Percentiles rank a stretch among this genome's conserved stretches.
Conservation (phyloP, 92 coral and sea anemone genomes). For the Porites lobata region DNA sequence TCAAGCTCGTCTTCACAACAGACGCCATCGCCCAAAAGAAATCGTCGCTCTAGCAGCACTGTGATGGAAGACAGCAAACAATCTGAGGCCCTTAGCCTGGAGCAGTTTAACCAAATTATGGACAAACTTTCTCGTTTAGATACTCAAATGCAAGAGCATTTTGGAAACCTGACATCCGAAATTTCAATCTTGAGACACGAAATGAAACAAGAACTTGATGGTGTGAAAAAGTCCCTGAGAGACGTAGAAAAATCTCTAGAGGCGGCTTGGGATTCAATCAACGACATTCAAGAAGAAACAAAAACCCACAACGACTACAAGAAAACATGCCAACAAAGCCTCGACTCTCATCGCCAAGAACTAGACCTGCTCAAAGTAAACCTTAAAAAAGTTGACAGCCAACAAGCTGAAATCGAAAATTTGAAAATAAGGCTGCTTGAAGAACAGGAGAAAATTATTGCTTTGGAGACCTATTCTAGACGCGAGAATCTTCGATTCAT, state of each 20-base stretch:
- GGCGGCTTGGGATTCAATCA: constrained; percentile 6
- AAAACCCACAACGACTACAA: constrained; percentile 23
- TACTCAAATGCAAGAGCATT: constrained; percentile 20
- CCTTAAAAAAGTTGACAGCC: background rate
- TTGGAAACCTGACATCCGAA: constrained; percentile 18
- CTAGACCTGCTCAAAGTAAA: background rate
- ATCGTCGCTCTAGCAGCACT: constrained; percentile 4
- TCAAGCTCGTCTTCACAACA: constrained; percentile 27
- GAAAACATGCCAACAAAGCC: constrained; percentile 17
- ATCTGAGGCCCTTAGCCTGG: constrained; percentile 13
- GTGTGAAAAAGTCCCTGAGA: background rate
- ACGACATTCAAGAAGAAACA: constrained; percentile 13
- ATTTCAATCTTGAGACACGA: background rate
- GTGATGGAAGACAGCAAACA: constrained; percentile 13
- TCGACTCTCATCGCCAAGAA: constrained; percentile 5
- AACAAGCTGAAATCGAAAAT: constrained; percentile 3
- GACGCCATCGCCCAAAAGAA: constrained; percentile 11
- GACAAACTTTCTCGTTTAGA: constrained; percentile 12
- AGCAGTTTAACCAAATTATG: constrained; percentile 18
- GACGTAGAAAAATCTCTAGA: constrained; percentile 22
- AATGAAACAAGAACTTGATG: constrained; percentile 19
- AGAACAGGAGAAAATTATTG: constrained; percentile 18
- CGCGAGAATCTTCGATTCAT: constrained; percentile 1
- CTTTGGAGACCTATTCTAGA: constrained; percentile 8
- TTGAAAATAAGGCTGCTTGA: background rate